These are phyloP conservation scores for Myripristis murdjan DNA, from an alignment of 2,797 vertebrate species.

Conservation along the genomic window DNA sequence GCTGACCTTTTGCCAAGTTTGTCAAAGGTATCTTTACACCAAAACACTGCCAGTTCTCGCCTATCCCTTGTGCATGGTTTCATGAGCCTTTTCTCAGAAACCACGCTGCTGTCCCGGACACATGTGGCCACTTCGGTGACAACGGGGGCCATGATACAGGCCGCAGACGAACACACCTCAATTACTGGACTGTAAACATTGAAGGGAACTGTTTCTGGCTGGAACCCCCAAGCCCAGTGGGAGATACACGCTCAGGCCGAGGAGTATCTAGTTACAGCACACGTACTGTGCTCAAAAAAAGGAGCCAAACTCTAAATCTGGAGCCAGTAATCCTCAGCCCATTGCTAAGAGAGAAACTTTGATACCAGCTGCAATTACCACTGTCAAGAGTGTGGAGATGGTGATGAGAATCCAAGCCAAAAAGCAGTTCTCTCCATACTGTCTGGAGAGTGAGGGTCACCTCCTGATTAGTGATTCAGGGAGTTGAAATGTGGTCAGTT, in stretches of 20 bases:
- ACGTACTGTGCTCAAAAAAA: conserved; percentile 20
- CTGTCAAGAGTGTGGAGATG: conserved; percentile 17
- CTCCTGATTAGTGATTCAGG: not conserved
- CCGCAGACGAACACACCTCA: conserved; percentile 43
- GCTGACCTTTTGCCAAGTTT: not conserved
- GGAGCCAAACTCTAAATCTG: conserved; percentile 66
- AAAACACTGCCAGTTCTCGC: not conserved
- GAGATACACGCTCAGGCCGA: conserved; percentile 31
- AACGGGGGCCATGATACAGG: conserved; percentile 12
- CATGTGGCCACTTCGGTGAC: conserved; percentile 8
- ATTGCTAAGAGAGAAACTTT: conserved; percentile 25
- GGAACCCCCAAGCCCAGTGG: conserved; percentile 38
- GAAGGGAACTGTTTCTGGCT: conserved; percentile 35
- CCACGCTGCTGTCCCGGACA: not conserved
- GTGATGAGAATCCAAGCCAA: not conserved
- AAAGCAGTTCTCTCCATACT: not conserved
- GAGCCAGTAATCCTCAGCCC: conserved; percentile 60
- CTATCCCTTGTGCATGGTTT: not conserved
- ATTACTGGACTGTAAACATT: conserved; percentile 29
- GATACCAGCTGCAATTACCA: conserved; percentile 13
- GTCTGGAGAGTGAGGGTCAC: not conserved
- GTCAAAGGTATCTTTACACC: not conserved
- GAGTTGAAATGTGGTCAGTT: not conserved
- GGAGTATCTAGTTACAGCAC: conserved; percentile 59
- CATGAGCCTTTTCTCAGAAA: conserved; percentile 50